Evolutionary conservation across 1,140 invertebrate genomes (phyloP).

Genomic region (Cydia splendana): DNA sequence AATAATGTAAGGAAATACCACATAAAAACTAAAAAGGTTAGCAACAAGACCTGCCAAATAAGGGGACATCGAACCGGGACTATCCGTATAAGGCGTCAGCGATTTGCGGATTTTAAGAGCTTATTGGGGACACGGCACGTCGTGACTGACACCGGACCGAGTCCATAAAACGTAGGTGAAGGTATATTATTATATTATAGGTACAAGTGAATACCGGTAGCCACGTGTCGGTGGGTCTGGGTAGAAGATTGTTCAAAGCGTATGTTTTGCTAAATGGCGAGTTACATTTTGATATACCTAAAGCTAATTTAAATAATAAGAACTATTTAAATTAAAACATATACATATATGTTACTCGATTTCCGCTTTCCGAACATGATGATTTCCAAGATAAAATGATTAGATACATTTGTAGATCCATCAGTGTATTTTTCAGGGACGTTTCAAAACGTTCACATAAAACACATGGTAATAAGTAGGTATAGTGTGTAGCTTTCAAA

Average conservation of each 20-base stretch:
- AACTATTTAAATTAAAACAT: background rate
- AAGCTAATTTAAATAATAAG: too few species aligned
- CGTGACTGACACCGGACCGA: slow-evolving; percentile 14
- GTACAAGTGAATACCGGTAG: background rate
- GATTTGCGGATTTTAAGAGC: slow-evolving; percentile 24
- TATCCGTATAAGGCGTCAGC: slow-evolving; percentile 15
- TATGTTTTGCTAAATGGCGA: background rate
- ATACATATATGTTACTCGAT: too few species aligned
- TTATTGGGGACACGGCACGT: slow-evolving; percentile 13
- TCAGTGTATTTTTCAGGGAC: too few species aligned
- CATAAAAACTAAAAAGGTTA: background rate
- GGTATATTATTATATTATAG: background rate
- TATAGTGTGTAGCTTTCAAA: too few species aligned
- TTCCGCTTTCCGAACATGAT: too few species aligned
- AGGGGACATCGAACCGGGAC: background rate
- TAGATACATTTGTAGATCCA: too few species aligned
- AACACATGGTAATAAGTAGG: too few species aligned
- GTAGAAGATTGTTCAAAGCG: background rate
- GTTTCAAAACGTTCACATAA: too few species aligned
- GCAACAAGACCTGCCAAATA: slow-evolving; percentile 5
- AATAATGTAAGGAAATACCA: too few species aligned
- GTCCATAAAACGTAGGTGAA: background rate
- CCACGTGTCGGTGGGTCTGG: background rate
- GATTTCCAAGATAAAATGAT: too few species aligned
- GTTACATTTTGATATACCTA: too few species aligned